Evolutionary conservation across 2,888 invertebrate genomes (phyloP).

Genomic region (Pyrgus malvae): DNA sequence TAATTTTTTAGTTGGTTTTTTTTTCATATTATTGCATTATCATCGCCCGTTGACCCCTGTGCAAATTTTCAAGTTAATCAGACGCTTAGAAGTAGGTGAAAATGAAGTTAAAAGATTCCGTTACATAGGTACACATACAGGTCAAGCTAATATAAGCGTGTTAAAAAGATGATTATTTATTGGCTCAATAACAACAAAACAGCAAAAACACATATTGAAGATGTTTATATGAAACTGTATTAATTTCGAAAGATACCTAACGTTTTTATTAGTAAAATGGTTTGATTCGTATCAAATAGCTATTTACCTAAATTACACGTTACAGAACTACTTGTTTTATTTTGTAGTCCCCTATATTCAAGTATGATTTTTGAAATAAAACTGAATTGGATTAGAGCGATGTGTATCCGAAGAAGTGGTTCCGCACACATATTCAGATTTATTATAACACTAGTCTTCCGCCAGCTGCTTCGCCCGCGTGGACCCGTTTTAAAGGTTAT

Average conservation of each 20-base stretch:
- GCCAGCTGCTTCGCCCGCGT: too few species aligned
- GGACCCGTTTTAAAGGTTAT: neutral
- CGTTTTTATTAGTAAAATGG: slow-evolving; percentile 65
- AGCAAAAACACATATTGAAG: neutral
- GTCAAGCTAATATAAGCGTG: too few species aligned
- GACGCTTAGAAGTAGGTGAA: too few species aligned
- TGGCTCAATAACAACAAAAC: neutral
- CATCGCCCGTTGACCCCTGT: too few species aligned
- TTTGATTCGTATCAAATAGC: slow-evolving; percentile 76
- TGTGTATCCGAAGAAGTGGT: slow-evolving; percentile 26
- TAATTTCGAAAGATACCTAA: slow-evolving; percentile 43
- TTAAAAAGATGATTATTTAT: too few species aligned
- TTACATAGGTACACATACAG: too few species aligned
- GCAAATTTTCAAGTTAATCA: too few species aligned
- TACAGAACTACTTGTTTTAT: slow-evolving; percentile 71
- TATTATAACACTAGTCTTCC: too few species aligned
- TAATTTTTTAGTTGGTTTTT: too few species aligned
- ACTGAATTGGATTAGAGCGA: slow-evolving; percentile 43
- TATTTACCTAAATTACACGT: slow-evolving; percentile 78
- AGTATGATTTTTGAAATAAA: slow-evolving; percentile 67
- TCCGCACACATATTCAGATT: slow-evolving; percentile 32
- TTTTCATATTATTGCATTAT: too few species aligned
- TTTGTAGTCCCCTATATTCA: slow-evolving; percentile 70
- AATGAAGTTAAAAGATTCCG: too few species aligned
- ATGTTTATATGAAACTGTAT: slow-evolving; percentile 12